Conservation (phyloP, 2,113 vertebrate genomes). For the Notarius lentiginosus region DNA sequence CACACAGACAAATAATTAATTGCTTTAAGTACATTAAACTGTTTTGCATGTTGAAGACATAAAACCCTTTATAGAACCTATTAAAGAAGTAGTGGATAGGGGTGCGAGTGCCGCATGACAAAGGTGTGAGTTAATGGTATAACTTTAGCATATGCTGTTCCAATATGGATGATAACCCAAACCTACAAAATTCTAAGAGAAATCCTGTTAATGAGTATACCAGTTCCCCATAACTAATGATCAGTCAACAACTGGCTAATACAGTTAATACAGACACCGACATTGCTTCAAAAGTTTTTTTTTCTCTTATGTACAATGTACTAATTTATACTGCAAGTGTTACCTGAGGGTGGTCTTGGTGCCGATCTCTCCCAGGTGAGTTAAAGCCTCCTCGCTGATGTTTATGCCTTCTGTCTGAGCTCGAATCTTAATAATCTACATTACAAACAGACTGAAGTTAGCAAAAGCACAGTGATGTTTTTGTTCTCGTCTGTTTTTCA, state of each 20-base stretch:
- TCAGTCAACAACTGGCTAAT: not conserved
- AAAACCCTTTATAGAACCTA: not conserved
- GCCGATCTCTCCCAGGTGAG: slow-evolving; percentile 92
- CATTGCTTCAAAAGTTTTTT: not conserved
- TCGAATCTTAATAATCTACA: slow-evolving; percentile 95
- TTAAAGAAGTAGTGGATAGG: not conserved
- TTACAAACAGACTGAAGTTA: not conserved
- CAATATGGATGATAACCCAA: not conserved
- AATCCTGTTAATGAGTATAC: not conserved
- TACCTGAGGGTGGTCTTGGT: slow-evolving; percentile 96
- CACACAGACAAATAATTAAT: slow-evolving; percentile 17
- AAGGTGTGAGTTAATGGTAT: not conserved
- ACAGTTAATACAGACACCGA: no score
- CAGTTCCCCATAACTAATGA: not conserved
- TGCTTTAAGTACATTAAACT: not conserved
- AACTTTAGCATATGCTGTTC: not conserved
- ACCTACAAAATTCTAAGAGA: not conserved
- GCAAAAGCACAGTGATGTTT: not conserved
- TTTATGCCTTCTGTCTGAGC: slow-evolving; percentile 93
- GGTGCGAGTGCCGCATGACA: not conserved
- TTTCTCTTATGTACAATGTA: not conserved
- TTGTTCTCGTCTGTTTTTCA: not conserved
- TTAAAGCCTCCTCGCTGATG: slow-evolving; percentile 89
- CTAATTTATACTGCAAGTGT: not conserved
- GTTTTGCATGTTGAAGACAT: not conserved